These are phyloP conservation scores for Stenolophus ochropezus DNA, from an alignment of 2,888 invertebrate species.

Conservation along the genomic window DNA sequence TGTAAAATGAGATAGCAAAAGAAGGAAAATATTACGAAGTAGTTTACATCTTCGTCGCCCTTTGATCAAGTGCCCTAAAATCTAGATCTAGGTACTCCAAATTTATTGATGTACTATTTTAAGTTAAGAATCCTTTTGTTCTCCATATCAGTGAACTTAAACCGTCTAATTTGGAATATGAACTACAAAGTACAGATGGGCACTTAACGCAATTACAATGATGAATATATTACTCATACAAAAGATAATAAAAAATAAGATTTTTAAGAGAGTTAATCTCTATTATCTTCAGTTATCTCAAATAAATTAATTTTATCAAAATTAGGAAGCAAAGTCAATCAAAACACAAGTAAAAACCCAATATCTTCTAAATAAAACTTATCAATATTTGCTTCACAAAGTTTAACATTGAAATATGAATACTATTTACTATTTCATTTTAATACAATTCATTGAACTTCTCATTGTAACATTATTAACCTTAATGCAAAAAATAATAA, in stretches of 20 bases:
- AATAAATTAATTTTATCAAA: no score
- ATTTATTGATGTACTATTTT: background rate
- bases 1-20: background rate
- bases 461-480: no score
- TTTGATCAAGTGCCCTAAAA: background rate
- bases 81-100: background rate
- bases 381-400: no score
- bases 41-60: background rate
- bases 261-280: no score
- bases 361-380: no score
- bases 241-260: background rate
- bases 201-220: background rate
- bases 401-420: no score
- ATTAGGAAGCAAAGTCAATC: no score
- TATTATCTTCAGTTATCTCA: no score
- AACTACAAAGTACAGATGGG: background rate
- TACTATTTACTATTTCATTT: no score
- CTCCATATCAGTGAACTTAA: background rate
- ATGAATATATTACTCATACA: background rate
- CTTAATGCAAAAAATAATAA: no score
- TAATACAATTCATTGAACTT: no score
- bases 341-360: no score
- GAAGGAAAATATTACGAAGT: background rate
- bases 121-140: background rate
- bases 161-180: background rate